Evolutionary conservation across 30 jellyfish, hydroid and myxozoan genomes (phyloP).

Genomic region (Pelagia noctiluca): DNA sequence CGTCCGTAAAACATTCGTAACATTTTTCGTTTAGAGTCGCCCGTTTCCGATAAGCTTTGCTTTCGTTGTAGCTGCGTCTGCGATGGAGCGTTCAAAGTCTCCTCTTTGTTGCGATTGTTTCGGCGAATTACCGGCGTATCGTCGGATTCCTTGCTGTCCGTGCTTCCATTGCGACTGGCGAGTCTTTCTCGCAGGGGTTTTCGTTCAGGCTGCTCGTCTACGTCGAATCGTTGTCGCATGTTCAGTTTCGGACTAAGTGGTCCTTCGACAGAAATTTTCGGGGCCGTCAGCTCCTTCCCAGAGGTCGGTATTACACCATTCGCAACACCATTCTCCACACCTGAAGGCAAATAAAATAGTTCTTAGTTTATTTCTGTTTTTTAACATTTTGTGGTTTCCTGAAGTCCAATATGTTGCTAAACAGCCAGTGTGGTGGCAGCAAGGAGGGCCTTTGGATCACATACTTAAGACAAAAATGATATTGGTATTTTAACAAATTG

Average conservation of each 20-base stretch:
- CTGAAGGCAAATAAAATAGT: not conserved
- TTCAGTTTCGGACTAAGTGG: slow-evolving; percentile 89
- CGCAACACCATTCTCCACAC: slow-evolving; percentile 1
- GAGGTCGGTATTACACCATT: not conserved
- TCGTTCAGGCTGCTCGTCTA: slow-evolving; percentile 79
- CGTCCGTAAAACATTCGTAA: slow-evolving; percentile 97
- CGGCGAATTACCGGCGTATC: slow-evolving; percentile 63
- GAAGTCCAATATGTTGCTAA: no score
- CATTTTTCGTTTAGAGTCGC: slow-evolving; percentile 92
- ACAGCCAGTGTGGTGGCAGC: no score
- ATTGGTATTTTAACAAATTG: no score
- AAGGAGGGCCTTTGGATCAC: no score
- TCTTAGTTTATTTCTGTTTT: no score
- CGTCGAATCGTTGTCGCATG: slow-evolving; percentile 95
- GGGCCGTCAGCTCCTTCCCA: slow-evolving; percentile 48
- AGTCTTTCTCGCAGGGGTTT: slow-evolving; percentile 89
- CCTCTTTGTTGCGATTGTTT: slow-evolving; percentile 43
- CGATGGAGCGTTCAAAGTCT: slow-evolving; percentile 28
- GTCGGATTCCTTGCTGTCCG: slow-evolving; percentile 51
- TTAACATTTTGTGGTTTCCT: no score
- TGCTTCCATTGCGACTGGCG: slow-evolving; percentile 63
- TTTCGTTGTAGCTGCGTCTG: slow-evolving; percentile 66
- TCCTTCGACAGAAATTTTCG: slow-evolving; percentile 56
- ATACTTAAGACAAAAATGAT: no score
- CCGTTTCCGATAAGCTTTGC: slow-evolving; percentile 83